phyloP scores from a whole-genome alignment of 2,113 vertebrate species.

The Rhinoptilus africanus region DNA sequence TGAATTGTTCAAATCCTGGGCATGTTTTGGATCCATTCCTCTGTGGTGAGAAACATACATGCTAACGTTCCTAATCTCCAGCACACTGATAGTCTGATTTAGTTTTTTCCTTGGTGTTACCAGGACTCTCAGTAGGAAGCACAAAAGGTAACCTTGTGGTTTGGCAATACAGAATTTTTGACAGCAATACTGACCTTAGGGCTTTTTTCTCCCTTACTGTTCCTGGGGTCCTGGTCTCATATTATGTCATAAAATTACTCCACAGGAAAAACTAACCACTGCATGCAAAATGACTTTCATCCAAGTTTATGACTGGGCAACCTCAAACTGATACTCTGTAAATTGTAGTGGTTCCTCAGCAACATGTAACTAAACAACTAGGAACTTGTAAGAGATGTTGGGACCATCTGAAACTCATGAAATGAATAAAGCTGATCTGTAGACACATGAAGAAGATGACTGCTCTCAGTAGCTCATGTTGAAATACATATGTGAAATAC shows the following conservation, averaged over 20 bases:
- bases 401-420: background rate
- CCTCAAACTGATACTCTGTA: background rate
- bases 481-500: background rate
- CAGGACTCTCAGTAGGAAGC: background rate
- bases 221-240: background rate
- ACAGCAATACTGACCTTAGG: background rate
- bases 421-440: background rate
- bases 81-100: background rate
- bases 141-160: background rate
- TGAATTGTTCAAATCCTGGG: background rate
- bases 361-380: background rate
- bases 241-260: background rate
- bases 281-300: background rate
- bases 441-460: accelerated
- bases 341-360: background rate
- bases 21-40: background rate
- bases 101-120: background rate
- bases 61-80: background rate
- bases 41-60: background rate
- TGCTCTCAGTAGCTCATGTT: background rate
- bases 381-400: background rate
- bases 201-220: background rate
- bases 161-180: background rate
- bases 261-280: background rate
- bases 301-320: background rate